Percentiles rank a stretch among this genome's conserved stretches.
phyloP scores from a whole-genome alignment of 2,888 invertebrate species.

The Bembecia ichneumoniformis region DNA sequence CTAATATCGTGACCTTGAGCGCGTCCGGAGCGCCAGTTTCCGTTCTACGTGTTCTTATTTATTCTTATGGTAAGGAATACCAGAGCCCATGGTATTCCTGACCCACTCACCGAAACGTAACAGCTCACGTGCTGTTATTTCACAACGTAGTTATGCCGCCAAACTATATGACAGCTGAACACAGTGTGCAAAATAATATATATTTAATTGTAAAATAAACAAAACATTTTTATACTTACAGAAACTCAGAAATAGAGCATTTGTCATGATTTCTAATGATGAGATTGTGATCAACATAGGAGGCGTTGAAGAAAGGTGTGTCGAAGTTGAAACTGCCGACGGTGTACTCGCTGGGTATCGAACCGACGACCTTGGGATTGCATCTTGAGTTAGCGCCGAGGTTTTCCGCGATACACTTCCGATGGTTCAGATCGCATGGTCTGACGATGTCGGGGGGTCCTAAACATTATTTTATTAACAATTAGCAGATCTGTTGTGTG shows the following conservation, averaged over 20 bases:
- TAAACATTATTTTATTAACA: not conserved
- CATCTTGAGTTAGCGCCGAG: constrained; percentile 39
- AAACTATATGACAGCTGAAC: no score
- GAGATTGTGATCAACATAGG: constrained; percentile 34
- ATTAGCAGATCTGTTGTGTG: no score
- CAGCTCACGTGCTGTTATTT: no score
- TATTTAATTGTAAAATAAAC: not conserved
- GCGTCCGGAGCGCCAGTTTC: no score
- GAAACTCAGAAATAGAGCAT: constrained; percentile 42
- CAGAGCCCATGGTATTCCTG: no score
- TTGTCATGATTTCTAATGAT: constrained; percentile 34
- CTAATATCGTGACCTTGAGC: no score
- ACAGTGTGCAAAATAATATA: not conserved
- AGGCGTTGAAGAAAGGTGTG: constrained; percentile 43
- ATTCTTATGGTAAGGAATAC: no score
- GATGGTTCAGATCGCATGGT: constrained; percentile 30
- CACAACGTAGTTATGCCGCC: no score
- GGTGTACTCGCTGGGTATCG: constrained; percentile 20
- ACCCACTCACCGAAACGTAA: no score
- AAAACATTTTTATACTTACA: constrained; percentile 4
- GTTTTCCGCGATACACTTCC: constrained; percentile 32
- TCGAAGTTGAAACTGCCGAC: constrained; percentile 26
- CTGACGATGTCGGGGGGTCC: constrained; percentile 14
- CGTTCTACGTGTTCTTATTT: no score
- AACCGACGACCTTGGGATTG: constrained; percentile 18